Base-by-base conservation (phyloP, 2,797 vertebrate genomes). In the Enteromius mattozi region DNA sequence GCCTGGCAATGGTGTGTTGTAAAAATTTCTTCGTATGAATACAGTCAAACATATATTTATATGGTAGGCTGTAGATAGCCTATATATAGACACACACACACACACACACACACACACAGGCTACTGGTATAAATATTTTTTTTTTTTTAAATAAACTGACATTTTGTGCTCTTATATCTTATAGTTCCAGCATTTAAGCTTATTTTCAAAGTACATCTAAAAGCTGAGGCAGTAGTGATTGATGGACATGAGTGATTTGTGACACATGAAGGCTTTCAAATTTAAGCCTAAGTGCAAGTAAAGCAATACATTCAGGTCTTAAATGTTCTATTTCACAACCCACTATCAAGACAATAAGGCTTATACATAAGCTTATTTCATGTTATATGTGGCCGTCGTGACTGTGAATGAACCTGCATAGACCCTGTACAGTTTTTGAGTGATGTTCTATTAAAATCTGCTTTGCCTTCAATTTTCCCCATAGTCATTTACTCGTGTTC, bases 391-490 rank as follows among this genome's bases (percentile, higher is more conserved):
- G 21, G 13, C 30, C 45, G 77, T 59, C 37, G 35, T 70, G 51
- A 79, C 40, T 63, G 54, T 35, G 21, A 16, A 42, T 2, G 2
- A 74, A 63, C 49, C 51, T 27, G 61, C 79, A 75, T 4, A 51
- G 27, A 61, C 21, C 54, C 27, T 37, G 71, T 75, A 27, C 70
- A 19, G 65, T 24, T 70, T 70, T 40, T 82, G 82, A 85, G 83
- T 70, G 80, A 61, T 88, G 82, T 78, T 86, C 66, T 83, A 87
- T 88, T 88, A 72, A 81, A 86, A 85, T 74, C 78, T 72, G 65
- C 81, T 83, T 84, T 85, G 86, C 59, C 69, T 79, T 82, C 81
- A 75, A 86, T 87, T 51, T 80, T 42, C 45, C 65, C n/a, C 65
- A 59, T 79, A 74, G 54, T 83, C 85, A 84, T 79, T 86, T 84